Percentiles rank a stretch among this genome's conserved stretches.
Conservation (phyloP, 2,797 vertebrate genomes). For the Merluccius polli region DNA sequence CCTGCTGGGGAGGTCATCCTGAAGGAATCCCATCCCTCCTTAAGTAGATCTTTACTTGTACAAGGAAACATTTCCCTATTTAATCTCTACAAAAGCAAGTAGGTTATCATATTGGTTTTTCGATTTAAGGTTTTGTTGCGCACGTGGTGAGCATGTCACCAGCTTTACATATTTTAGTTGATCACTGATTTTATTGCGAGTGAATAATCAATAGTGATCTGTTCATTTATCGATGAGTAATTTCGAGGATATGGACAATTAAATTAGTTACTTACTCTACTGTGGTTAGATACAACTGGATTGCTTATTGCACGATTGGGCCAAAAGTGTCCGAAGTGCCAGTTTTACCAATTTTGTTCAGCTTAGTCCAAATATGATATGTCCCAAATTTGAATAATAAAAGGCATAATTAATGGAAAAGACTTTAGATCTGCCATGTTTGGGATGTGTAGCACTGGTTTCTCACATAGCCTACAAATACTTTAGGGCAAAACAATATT, state of each 20-base stretch:
- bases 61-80: too few species aligned
- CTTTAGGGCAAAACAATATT: not conserved
- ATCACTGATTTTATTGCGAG: too few species aligned
- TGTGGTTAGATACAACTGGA: not conserved
- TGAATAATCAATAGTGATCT: not conserved
- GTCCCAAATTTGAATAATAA: constrained; percentile 14
- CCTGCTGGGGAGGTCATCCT: constrained; percentile 38
- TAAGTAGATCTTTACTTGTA: not conserved
- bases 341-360: not conserved
- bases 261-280: not conserved
- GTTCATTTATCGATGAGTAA: not conserved
- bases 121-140: not conserved
- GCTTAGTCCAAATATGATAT: not conserved
- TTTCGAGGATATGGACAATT: not conserved
- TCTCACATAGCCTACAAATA: not conserved
- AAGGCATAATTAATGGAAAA: not conserved
- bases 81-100: too few species aligned
- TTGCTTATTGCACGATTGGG: not conserved
- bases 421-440: not conserved
- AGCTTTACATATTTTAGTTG: too few species aligned
- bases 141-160: not conserved
- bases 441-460: not conserved
- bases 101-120: too few species aligned
- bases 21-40: not conserved
- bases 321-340: too few species aligned